phyloP scores from a whole-genome alignment of 2,113 vertebrate genomes.

The Thunnus maccoyii region DNA sequence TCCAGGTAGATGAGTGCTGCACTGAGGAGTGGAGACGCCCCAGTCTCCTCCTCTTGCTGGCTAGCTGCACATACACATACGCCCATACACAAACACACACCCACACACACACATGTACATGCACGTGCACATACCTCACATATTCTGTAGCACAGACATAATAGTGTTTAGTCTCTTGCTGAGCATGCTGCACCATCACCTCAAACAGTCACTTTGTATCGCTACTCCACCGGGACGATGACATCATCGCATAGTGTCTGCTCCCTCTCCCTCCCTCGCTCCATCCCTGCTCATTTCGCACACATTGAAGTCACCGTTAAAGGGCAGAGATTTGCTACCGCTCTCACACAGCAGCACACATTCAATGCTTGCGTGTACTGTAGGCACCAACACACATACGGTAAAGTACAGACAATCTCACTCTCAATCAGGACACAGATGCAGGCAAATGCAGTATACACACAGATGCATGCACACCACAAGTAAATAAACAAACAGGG shows the following conservation, averaged over 20 bases:
- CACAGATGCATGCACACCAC: conserved; percentile 36
- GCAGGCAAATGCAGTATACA: conserved; percentile 22
- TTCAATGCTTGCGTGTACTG: conserved; percentile 36
- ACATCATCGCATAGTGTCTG: conserved; percentile 82
- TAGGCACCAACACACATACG: conserved; percentile 35
- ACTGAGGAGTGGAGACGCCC: conserved; percentile 64
- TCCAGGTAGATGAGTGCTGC: conserved; percentile 77
- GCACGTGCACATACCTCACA: background rate
- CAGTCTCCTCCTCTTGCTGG: conserved; percentile 58
- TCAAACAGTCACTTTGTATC: conserved; percentile 80
- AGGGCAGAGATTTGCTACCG: conserved; percentile 72
- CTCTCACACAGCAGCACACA: conserved; percentile 53
- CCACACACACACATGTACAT: conserved; percentile 8
- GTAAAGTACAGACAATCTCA: conserved; percentile 41
- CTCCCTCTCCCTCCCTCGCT: conserved; percentile 66
- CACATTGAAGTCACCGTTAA: conserved; percentile 78
- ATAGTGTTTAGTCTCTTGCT: conserved; percentile 73
- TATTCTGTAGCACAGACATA: conserved; percentile 56
- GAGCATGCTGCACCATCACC: conserved; percentile 80
- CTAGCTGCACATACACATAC: conserved; percentile 30
- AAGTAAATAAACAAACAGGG: conserved; percentile 70
- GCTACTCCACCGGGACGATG: conserved; percentile 80
- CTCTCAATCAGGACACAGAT: conserved; percentile 41
- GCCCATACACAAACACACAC: conserved; percentile 5
- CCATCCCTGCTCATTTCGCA: conserved; percentile 72